Percentiles rank a stretch among this genome's conserved stretches.
phyloP scores from a whole-genome alignment of 2,797 vertebrate species.

The Tapera naevia region DNA sequence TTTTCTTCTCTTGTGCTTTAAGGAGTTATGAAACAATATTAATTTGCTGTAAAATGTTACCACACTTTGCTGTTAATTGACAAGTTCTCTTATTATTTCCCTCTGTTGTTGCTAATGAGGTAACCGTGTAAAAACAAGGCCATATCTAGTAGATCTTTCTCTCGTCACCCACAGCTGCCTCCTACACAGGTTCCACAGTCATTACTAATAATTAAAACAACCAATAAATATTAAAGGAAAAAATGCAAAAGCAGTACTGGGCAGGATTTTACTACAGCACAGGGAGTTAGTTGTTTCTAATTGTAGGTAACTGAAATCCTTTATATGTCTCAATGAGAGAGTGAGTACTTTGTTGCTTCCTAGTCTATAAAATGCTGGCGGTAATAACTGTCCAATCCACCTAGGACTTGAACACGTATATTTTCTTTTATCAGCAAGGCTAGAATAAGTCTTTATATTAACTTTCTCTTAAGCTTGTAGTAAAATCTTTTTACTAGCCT shows the following conservation, averaged over 20 bases:
- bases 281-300: not conserved
- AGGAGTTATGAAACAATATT: not conserved
- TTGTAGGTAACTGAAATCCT: not conserved
- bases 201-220: not conserved
- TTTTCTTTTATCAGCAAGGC: not conserved
- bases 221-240: not conserved
- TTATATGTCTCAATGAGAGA: not conserved
- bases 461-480: not conserved
- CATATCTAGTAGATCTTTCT: not conserved
- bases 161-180: not conserved
- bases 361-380: not conserved
- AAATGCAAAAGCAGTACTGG: not conserved
- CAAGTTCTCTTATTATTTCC: not conserved
- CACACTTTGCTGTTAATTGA: not conserved
- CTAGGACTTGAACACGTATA: rapidly evolving
- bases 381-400: not conserved
- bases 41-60: not conserved
- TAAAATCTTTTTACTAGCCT: not conserved
- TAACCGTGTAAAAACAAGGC: not conserved
- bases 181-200: not conserved
- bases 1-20: not conserved
- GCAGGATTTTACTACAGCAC: not conserved
- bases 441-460: not conserved
- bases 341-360: not conserved
- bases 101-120: not conserved